Conservation (phyloP, 2,888 invertebrate species). For the Drosophila rubida region DNA sequence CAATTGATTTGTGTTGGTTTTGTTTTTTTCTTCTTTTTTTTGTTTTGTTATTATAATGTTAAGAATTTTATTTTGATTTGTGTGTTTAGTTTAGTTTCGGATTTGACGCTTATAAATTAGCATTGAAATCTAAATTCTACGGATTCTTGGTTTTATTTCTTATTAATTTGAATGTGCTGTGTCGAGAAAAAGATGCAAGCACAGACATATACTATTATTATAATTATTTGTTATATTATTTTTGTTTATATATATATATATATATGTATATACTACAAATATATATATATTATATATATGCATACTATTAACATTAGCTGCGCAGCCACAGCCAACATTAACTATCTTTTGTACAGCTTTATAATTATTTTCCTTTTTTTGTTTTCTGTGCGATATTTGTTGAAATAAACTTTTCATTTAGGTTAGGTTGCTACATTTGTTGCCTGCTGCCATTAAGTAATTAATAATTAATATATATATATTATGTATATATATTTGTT, state of each 20-base stretch:
- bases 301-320: conserved; percentile 60
- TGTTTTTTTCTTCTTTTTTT: conserved; percentile 51
- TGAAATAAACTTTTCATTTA: conserved; percentile 61
- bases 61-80: conserved; percentile 72
- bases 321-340: conserved; percentile 65
- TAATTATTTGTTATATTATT: conserved; percentile 6
- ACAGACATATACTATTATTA: conserved; percentile 53
- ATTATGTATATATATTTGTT: conserved; percentile 57
- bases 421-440: conserved; percentile 70
- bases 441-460: conserved; percentile 69
- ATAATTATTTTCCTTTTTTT: conserved; percentile 32
- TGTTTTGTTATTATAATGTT: conserved; percentile 55
- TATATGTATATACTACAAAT: conserved; percentile 40
- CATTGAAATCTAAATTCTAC: conserved; percentile 71
- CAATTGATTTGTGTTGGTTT: conserved; percentile 69
- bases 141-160: conserved; percentile 50
- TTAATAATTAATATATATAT: conserved; percentile 53
- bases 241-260: conserved; percentile 47
- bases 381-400: conserved; percentile 64
- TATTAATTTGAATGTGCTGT: conserved; percentile 66
- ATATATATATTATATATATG: conserved; percentile 32
- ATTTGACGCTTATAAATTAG: conserved; percentile 65
- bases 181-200: conserved; percentile 69
- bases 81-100: conserved; percentile 49
- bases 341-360: conserved; percentile 80